Evolutionary conservation across 1,140 invertebrate genomes (phyloP), one percentile per base, ranked within the genome.

Genomic region (Leguminivora glycinivorella): DNA sequence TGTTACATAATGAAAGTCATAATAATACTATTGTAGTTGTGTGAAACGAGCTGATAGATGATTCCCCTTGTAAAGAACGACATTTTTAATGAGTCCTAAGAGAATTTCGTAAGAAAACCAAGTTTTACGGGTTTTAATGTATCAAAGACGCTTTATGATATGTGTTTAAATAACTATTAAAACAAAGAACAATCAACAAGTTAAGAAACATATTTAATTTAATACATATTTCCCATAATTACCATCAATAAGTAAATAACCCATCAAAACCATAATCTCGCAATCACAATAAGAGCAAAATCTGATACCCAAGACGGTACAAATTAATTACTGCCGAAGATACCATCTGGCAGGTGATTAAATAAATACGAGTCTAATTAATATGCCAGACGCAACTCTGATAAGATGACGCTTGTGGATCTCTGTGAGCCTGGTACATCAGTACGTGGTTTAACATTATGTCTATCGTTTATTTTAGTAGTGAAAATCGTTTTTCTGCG

Each of bases 361-460:
- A 88, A 88, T 88, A 89, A 88, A 90, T 90, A 86, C 83, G 86
- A 85, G 80, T 85, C 83, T 88, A 87, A 88, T 91, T 91, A 91
- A 89, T 89, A 89, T 89, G 85, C 89, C 83, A 89, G 87, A 85
- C 85, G 85, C 84, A 82, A 73, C 69, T 67, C 77, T 76, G 86
- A 87, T 89, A 89, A 85, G 82, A 77, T 78, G 71, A 72, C 78
- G 83, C 83, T 73, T 76, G 78, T 79, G 76, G 25, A 73, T 83
- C 81, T 69, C 81, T 85, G 77, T 69, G 70, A 69, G 76, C 80
- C 76, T 80, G 70, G 75, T 81, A 79, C 75, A 79, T 74, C 71
- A 75, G 58, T 34, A 31, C 52, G 79, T 81, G 82, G 85, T 90
- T 88, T 86, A 85, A 84, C n/a, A 17, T 17, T 43, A 12, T 10